phyloP scores from a whole-genome alignment of 1,140 invertebrate species.

The Drosophila subobscura region DNA sequence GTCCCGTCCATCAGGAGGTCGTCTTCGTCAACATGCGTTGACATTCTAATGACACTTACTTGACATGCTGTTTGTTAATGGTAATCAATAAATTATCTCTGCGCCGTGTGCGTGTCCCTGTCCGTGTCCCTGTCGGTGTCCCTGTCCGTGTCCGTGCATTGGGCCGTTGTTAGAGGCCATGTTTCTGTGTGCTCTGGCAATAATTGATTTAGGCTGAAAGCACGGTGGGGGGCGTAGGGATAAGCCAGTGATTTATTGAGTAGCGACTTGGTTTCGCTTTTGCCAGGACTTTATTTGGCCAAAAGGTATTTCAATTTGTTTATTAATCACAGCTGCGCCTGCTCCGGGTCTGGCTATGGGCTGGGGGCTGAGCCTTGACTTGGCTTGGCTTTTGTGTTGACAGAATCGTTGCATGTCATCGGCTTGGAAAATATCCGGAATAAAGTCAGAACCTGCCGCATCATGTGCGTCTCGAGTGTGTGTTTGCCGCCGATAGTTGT shows the following conservation, averaged over 20 bases:
- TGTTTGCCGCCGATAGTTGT: not conserved
- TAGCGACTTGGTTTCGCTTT: slow-evolving; percentile 35
- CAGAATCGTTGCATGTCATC: slow-evolving; percentile 54
- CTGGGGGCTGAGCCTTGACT: slow-evolving; percentile 8
- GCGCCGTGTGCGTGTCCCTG: slow-evolving; percentile 10
- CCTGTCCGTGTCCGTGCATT: slow-evolving; percentile 13
- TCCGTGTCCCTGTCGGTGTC: slow-evolving; percentile 11
- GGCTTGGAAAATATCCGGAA: slow-evolving; percentile 21
- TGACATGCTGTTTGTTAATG: slow-evolving; percentile 73
- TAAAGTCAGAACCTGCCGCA: slow-evolving; percentile 1
- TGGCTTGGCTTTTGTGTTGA: slow-evolving; percentile 45
- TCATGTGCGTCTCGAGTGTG: slow-evolving; percentile 15
- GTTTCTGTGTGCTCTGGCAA: slow-evolving; percentile 57
- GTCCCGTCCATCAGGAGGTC: slow-evolving; percentile 16
- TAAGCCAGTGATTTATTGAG: slow-evolving; percentile 61
- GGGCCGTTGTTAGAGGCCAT: slow-evolving; percentile 43
- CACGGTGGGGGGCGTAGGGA: not conserved
- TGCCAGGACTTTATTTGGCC: slow-evolving; percentile 35
- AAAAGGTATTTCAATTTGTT: slow-evolving; percentile 54
- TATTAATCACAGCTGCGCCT: slow-evolving; percentile 56
- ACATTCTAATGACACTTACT: slow-evolving; percentile 73
- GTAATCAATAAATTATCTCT: slow-evolving; percentile 71
- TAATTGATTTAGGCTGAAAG: slow-evolving; percentile 56
- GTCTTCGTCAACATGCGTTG: slow-evolving; percentile 60
- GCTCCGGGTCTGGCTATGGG: not conserved